Evolutionary conservation across 2,888 invertebrate genomes (phyloP).

Genomic region (Lepidocyrtinus sp.): DNA sequence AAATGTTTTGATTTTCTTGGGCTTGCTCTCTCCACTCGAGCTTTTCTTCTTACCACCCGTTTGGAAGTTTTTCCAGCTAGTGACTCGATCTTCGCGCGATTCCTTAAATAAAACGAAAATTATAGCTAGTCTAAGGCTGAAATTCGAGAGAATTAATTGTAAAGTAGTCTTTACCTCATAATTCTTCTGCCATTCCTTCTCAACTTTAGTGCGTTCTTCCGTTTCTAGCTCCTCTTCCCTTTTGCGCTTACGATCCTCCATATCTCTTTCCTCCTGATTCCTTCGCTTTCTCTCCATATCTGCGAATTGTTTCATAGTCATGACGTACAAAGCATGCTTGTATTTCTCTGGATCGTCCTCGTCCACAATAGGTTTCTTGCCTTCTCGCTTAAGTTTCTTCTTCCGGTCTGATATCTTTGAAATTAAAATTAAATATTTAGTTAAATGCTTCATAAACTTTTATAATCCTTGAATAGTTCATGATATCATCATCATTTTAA

Average conservation of each 20-base stretch:
- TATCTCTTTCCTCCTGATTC: constrained; percentile 85
- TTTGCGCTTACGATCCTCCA: constrained; percentile 94
- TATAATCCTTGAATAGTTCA: neutral
- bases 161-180: constrained; percentile 86
- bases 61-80: constrained; percentile 94
- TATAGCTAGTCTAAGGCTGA: no score
- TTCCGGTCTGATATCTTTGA: constrained; percentile 91
- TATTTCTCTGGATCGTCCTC: constrained; percentile 78
- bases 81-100: constrained; percentile 91
- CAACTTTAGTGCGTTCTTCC: constrained; percentile 89
- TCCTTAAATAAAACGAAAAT: constrained; percentile 76
- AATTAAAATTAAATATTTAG: constrained; percentile 58
- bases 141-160: neutral
- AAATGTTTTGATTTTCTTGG: constrained; percentile 85
- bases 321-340: constrained; percentile 96
- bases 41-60: constrained; percentile 74
- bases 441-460: neutral
- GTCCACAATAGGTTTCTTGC: constrained; percentile 81
- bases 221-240: constrained; percentile 94
- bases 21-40: constrained; percentile 73
- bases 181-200: constrained; percentile 98
- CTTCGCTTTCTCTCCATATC: constrained; percentile 94
- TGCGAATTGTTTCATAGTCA: constrained; percentile 97
- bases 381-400: constrained; percentile 92
- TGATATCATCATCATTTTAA: constrained; percentile 23